Percentiles rank a stretch among this genome's conserved stretches.
These are phyloP conservation scores for Drosophila paranaensis DNA, from an alignment of 2,888 invertebrate genomes.

Conservation along the genomic window DNA sequence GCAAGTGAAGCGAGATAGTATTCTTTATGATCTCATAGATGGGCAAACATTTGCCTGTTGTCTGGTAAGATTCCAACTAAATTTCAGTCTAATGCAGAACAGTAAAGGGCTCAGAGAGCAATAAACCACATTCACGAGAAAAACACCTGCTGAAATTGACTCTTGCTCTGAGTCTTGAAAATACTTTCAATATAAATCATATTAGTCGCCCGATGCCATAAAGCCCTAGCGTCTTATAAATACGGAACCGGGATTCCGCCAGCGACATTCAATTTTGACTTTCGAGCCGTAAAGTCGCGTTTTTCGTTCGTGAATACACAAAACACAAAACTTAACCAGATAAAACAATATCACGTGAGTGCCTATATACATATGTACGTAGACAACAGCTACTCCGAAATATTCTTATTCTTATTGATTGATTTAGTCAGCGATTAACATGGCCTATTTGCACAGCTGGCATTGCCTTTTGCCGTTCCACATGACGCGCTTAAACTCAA, in stretches of 20 bases:
- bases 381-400: background rate
- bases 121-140: constrained; percentile 36
- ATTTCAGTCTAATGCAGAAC: constrained; percentile 32
- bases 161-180: constrained; percentile 14
- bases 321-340: background rate
- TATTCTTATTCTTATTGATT: constrained; percentile 20
- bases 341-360: constrained; percentile 37
- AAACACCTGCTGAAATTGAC: constrained; percentile 44
- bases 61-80: constrained; percentile 58
- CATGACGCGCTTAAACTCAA: background rate
- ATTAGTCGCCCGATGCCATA: constrained; percentile 22
- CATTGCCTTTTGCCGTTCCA: background rate
- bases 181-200: constrained; percentile 43
- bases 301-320: constrained; percentile 10
- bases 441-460: constrained; percentile 44
- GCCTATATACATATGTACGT: background rate
- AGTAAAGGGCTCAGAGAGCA: constrained; percentile 34
- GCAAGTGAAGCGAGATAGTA: constrained; percentile 26
- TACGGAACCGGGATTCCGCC: constrained; percentile 26
- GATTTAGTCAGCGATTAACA: constrained; percentile 30
- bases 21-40: constrained; percentile 52
- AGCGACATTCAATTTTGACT: constrained; percentile 31
- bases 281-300: constrained; percentile 23
- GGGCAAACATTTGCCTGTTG: constrained; percentile 57
- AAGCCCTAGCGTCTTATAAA: constrained; percentile 55